phyloP scores from a whole-genome alignment of 2,888 invertebrate species.

The Pollenia amentaria region DNA sequence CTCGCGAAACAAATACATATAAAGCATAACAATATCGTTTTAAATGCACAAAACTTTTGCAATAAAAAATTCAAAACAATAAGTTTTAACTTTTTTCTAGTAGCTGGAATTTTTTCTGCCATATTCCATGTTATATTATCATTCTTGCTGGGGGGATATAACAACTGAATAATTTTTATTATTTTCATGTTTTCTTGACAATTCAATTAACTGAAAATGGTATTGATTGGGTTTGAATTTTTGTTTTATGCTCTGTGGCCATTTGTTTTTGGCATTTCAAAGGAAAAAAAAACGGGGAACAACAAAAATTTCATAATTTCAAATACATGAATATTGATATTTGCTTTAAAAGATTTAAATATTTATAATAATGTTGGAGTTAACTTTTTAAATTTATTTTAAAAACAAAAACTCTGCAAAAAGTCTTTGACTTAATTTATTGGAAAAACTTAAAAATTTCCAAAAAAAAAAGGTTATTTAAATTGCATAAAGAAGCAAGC shows the following conservation, averaged over 20 bases:
- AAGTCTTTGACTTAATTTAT: background rate
- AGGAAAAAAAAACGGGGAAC: background rate
- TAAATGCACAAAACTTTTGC: background rate
- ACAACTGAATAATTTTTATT: constrained; percentile 79
- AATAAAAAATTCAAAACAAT: constrained; percentile 64
- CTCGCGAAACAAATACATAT: too few species aligned
- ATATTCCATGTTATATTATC: constrained; percentile 32
- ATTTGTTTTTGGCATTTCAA: constrained; percentile 18
- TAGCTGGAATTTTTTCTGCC: background rate
- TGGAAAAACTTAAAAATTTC: background rate
- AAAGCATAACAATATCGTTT: background rate
- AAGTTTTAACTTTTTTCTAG: background rate
- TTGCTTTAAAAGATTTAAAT: background rate
- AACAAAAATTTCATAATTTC: background rate
- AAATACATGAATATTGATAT: background rate
- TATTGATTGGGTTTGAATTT: constrained; percentile 44
- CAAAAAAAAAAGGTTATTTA: background rate
- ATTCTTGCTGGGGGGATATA: constrained; percentile 44
- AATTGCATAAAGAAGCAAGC: background rate
- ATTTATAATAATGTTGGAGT: too few species aligned
- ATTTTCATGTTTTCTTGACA: constrained; percentile 79
- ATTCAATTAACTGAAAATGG: constrained; percentile 82
- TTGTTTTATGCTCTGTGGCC: constrained; percentile 4
- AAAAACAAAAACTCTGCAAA: too few species aligned
- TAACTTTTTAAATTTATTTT: too few species aligned